Conservation (phyloP, 2,113 vertebrate species). For the Taxidea taxus region DNA sequence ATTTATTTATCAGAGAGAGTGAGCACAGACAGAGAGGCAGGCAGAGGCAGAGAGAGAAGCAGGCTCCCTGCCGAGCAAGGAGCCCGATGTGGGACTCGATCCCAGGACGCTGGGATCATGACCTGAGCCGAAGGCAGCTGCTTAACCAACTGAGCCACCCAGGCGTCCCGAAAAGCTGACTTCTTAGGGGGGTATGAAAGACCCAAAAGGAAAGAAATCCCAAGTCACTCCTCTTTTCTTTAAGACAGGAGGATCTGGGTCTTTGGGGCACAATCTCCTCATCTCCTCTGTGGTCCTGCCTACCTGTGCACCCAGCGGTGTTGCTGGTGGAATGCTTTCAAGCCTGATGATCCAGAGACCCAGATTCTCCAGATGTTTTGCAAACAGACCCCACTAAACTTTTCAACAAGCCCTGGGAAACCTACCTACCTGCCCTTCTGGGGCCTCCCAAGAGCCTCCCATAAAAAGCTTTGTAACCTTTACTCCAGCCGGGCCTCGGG, state of each 20-base stretch:
- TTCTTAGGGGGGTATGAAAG: not conserved
- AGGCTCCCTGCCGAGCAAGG: too few relatives aligned
- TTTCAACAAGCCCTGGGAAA: not conserved
- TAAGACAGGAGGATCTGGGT: not conserved
- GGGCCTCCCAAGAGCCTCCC: not conserved
- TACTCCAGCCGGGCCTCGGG: not conserved
- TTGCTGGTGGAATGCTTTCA: not conserved
- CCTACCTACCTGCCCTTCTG: not conserved
- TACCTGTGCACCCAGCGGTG: rapidly evolving
- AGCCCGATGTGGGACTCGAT: too few relatives aligned
- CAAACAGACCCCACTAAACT: not conserved
- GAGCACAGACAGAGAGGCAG: too few relatives aligned
- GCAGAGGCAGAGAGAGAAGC: too few relatives aligned
- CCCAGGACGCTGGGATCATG: too few relatives aligned
- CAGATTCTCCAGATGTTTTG: not conserved
- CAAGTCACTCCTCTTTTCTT: not conserved
- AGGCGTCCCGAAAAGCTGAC: too few relatives aligned
- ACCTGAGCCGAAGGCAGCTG: too few relatives aligned
- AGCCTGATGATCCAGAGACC: not conserved
- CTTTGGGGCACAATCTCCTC: not conserved
- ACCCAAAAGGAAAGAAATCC: not conserved
- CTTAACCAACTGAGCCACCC: too few relatives aligned
- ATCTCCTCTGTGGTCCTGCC: not conserved
- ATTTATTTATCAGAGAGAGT: too few relatives aligned
- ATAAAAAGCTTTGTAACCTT: not conserved